Conservation (phyloP, 2,113 vertebrate genomes). For the Perccottus glenii region DNA sequence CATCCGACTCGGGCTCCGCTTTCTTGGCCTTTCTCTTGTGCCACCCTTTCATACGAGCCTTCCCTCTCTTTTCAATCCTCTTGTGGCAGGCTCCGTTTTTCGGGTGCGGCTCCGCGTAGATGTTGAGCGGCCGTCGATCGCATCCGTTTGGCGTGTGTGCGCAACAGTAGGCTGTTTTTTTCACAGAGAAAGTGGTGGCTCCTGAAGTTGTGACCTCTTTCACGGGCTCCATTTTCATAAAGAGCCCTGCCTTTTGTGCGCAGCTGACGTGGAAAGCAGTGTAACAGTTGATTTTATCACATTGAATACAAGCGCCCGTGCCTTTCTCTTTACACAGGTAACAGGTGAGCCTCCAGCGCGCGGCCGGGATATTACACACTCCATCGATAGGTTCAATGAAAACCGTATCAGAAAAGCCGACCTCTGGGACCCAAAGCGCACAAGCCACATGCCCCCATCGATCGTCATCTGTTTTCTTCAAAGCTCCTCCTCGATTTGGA, state of each 20-base stretch:
- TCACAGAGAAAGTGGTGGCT: constrained; percentile 88
- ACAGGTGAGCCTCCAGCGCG: constrained; percentile 97
- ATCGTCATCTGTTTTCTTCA: constrained; percentile 97
- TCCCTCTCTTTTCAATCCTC: constrained; percentile 81
- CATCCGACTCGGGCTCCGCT: constrained; percentile 77
- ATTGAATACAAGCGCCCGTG: constrained; percentile 96
- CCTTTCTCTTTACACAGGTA: constrained; percentile 98
- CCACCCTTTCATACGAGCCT: constrained; percentile 81
- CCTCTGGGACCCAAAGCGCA: constrained; percentile 98
- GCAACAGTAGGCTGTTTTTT: constrained; percentile 96
- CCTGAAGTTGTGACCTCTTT: constrained; percentile 80
- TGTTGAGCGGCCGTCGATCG: constrained; percentile 87
- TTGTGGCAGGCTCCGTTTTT: constrained; percentile 89
- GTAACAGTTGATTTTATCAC: constrained; percentile 97
- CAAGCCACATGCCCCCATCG: constrained; percentile 98
- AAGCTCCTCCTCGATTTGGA: constrained; percentile 95
- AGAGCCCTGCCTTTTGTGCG: constrained; percentile 92
- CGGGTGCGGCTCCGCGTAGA: constrained; percentile 87
- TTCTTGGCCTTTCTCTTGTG: constrained; percentile 91
- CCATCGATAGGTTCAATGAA: constrained; percentile 99
- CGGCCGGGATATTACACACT: constrained; percentile 94
- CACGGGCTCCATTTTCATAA: constrained; percentile 98
- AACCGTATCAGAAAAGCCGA: constrained; percentile 96
- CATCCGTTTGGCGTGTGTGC: constrained; percentile 92
- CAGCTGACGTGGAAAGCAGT: constrained; percentile 98